These are phyloP conservation scores for Pheucticus melanocephalus DNA, from an alignment of 2,113 vertebrate species.

Conservation along the genomic window DNA sequence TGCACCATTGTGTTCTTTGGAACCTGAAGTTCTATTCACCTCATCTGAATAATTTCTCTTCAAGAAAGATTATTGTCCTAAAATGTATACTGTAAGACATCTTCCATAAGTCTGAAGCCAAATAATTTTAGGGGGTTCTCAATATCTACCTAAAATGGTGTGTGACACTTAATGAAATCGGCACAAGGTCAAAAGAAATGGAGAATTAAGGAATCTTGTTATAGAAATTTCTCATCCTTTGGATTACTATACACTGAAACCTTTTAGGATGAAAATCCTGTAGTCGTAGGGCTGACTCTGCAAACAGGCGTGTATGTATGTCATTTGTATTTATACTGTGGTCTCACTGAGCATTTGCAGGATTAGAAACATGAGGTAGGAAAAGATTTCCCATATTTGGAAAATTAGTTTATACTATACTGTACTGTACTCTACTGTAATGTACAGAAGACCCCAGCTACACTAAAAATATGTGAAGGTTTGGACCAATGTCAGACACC, in stretches of 20 bases:
- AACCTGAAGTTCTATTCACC: background rate
- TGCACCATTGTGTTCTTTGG: background rate
- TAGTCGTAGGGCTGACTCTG: background rate
- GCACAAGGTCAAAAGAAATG: background rate
- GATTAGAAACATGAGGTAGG: background rate
- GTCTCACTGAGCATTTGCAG: background rate
- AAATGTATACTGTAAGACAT: background rate
- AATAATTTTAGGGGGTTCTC: background rate
- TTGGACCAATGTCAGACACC: background rate
- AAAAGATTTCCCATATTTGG: background rate
- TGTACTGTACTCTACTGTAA: background rate
- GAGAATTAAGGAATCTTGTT: background rate
- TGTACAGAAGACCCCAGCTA: background rate
- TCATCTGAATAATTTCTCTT: background rate
- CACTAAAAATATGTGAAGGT: background rate
- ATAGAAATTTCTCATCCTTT: background rate
- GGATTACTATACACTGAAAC: background rate
- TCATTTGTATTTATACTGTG: background rate
- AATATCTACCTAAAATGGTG: background rate
- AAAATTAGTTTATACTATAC: background rate
- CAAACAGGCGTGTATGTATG: rapidly evolving
- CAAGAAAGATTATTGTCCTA: background rate
- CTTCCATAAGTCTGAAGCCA: background rate
- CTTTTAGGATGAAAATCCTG: background rate
- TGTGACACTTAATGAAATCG: background rate